These are phyloP conservation scores for Hylia prasina DNA, from an alignment of 2,113 vertebrate species.

Conservation along the genomic window DNA sequence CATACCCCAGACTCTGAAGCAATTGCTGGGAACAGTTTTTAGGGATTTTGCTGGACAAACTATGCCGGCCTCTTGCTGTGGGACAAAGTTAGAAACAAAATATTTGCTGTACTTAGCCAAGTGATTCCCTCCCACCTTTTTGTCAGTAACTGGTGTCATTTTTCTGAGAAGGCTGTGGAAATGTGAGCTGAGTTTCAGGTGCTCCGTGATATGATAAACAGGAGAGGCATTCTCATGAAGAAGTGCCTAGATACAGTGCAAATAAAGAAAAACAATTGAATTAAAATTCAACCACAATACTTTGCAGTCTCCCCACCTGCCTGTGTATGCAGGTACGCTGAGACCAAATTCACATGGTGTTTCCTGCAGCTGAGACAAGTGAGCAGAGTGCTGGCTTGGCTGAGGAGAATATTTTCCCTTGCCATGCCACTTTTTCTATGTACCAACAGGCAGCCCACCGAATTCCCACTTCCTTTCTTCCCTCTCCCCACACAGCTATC, in stretches of 20 bases:
- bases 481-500: neutral
- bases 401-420: neutral
- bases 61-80: neutral
- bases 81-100: neutral
- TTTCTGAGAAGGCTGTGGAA: neutral
- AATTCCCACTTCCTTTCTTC: neutral
- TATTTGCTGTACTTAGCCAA: neutral
- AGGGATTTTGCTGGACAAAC: neutral
- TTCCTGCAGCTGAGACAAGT: neutral
- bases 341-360: neutral
- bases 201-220: neutral
- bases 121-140: neutral
- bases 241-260: neutral
- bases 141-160: neutral
- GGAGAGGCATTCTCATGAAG: neutral
- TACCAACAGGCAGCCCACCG: neutral
- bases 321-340: neutral
- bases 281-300: neutral
- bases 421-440: neutral
- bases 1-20: neutral
- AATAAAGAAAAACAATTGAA: neutral
- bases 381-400: neutral
- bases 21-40: neutral
- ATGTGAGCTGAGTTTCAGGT: neutral
- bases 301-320: neutral